Conservation (phyloP, 2,797 vertebrate genomes). For the Acipenser transmontanus region DNA sequence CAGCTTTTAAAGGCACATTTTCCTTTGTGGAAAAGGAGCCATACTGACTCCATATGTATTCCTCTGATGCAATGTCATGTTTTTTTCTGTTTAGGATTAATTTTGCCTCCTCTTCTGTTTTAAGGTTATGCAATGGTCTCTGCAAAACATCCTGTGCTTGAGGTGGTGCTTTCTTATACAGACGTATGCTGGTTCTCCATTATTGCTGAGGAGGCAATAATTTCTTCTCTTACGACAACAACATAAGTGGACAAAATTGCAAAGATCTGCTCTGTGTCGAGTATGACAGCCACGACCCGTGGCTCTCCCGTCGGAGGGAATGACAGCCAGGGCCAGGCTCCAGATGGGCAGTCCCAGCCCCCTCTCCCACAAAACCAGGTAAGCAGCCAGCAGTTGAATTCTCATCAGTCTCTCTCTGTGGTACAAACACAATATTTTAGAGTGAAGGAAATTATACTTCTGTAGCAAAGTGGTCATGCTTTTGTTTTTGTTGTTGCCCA, state of each 20-base stretch:
- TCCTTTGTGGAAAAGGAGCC: too few species aligned
- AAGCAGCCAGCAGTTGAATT: constrained; percentile 14
- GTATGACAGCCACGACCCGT: constrained; percentile 99
- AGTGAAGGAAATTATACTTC: too few species aligned
- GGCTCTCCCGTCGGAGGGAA: constrained; percentile 99
- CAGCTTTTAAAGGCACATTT: too few species aligned
- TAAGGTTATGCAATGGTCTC: constrained; percentile 99
- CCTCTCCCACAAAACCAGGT: constrained; percentile 99
- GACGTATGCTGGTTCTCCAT: constrained; percentile 84
- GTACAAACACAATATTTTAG: too few species aligned
- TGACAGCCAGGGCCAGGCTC: constrained; percentile 98
- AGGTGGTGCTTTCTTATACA: constrained; percentile 94
- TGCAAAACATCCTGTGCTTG: constrained; percentile 89
- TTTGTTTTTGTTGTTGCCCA: too few species aligned
- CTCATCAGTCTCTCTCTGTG: constrained; percentile 21
- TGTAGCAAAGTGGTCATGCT: too few species aligned
- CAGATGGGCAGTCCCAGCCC: constrained; percentile 97
- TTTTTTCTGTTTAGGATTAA: background rate
- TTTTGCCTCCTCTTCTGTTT: constrained; percentile 17
- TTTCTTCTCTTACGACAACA: constrained; percentile 90
- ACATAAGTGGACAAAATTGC: constrained; percentile 99
- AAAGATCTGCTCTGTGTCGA: constrained; percentile 99
- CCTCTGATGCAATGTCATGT: too few species aligned
- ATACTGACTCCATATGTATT: too few species aligned
- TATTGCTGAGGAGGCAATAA: constrained; percentile 93